phyloP scores from a whole-genome alignment of 2,888 invertebrate genomes.

The Andrena flavipes region DNA sequence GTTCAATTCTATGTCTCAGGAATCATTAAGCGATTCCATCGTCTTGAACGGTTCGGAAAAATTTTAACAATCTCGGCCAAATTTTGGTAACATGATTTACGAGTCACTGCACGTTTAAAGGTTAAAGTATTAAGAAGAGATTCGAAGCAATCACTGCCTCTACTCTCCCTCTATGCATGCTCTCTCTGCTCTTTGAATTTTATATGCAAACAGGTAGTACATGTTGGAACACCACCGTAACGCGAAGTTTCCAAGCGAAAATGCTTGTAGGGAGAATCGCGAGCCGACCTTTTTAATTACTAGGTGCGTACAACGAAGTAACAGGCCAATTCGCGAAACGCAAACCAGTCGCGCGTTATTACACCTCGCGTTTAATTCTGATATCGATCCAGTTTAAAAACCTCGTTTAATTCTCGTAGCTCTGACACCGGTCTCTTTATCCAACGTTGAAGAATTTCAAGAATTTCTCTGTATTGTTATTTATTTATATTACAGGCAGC shows the following conservation, averaged over 20 bases:
- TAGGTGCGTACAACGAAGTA: neutral
- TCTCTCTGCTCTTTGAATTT: neutral
- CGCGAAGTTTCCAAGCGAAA: conserved; percentile 11
- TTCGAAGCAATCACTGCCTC: neutral
- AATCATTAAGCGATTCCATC: neutral
- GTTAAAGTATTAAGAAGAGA: neutral
- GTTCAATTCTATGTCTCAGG: neutral
- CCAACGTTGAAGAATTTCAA: neutral
- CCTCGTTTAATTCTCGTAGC: conserved; percentile 15
- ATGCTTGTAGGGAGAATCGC: conserved; percentile 13
- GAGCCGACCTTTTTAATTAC: conserved; percentile 35
- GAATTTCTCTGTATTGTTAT: neutral
- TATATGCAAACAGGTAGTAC: neutral
- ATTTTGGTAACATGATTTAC: too few species aligned
- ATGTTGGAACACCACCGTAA: neutral
- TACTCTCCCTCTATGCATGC: neutral
- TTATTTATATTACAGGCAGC: too few species aligned
- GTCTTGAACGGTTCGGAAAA: neutral
- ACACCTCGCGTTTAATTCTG: conserved; percentile 27
- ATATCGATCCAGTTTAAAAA: conserved; percentile 14
- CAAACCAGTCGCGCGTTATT: conserved; percentile 19
- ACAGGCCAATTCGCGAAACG: neutral
- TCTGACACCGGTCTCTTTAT: neutral
- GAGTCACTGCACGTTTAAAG: too few species aligned
- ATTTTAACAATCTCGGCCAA: too few species aligned